A percentile compares a stretch with the other conserved stretches of the same genome.
phyloP scores from a whole-genome alignment of 2,113 vertebrate species.

The Platichthys flesus region DNA sequence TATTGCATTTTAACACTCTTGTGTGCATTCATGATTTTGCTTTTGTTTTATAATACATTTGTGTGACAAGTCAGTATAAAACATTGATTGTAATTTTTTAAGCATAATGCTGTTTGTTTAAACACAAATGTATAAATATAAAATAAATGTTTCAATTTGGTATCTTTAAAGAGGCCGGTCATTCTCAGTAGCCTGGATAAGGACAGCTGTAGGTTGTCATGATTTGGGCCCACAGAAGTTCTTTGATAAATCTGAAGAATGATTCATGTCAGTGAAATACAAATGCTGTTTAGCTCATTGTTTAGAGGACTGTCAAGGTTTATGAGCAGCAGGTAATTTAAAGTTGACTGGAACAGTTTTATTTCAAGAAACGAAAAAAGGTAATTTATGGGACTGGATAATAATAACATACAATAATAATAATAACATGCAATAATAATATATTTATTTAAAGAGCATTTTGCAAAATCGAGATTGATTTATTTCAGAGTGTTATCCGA shows the following conservation, averaged over 20 bases:
- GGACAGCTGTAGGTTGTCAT: neutral
- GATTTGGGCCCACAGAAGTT: neutral
- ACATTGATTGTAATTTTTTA: conserved; percentile 77
- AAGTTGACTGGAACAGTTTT: neutral
- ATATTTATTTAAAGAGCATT: no score
- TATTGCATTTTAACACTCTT: conserved; percentile 70
- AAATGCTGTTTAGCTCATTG: no score
- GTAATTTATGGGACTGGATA: no score
- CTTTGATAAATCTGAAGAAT: neutral
- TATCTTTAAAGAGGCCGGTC: conserved; percentile 51
- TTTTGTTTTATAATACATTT: conserved; percentile 73
- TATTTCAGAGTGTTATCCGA: no score
- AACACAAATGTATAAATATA: conserved; percentile 67
- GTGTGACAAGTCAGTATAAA: conserved; percentile 72
- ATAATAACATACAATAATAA: no score
- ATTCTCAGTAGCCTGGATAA: neutral
- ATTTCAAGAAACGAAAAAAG: no score
- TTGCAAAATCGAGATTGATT: no score
- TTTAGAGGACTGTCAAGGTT: no score
- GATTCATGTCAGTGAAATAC: neutral
- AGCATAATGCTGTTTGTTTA: conserved; percentile 71
- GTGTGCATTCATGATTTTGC: conserved; percentile 70
- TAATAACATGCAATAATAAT: no score
- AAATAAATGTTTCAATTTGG: conserved; percentile 79
- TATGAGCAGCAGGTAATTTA: no score